Evolutionary conservation across 2,797 vertebrate genomes (phyloP).

Genomic region (Falco berigora): DNA sequence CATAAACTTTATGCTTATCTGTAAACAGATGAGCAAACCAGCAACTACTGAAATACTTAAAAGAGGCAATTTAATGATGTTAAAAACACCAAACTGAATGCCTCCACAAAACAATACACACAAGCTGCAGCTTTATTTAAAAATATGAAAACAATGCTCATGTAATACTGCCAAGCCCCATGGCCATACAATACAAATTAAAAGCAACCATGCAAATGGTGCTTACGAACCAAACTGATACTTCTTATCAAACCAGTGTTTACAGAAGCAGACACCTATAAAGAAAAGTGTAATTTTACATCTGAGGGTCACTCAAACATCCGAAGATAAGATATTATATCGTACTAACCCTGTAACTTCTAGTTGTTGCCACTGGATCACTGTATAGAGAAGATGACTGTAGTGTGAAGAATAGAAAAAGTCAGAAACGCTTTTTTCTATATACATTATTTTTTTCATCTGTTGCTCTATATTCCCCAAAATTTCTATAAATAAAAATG

Average conservation of each 20-base stretch:
- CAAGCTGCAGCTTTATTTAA: not conserved
- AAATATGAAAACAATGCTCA: not conserved
- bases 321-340: not conserved
- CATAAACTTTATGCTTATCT: not conserved
- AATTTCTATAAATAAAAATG: not conserved
- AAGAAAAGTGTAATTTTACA: slow-evolving; percentile 30
- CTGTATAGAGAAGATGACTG: slow-evolving; percentile 74
- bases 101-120: not conserved
- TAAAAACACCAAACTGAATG: not conserved
- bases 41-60: not conserved
- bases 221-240: slow-evolving; percentile 86
- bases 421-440: not conserved
- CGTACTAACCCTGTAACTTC: slow-evolving; percentile 73
- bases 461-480: not conserved
- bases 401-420: slow-evolving; percentile 19
- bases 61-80: not conserved
- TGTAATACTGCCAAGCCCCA: not conserved
- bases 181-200: not conserved
- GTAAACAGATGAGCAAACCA: not conserved
- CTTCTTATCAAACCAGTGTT: slow-evolving; percentile 81
- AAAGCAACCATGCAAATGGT: slow-evolving; percentile 12
- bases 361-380: slow-evolving; percentile 67
- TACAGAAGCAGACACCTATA: slow-evolving; percentile 76
- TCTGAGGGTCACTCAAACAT: not conserved
- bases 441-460: not conserved